These are phyloP conservation scores for Drosophila tanythrix DNA, from an alignment of 2,888 invertebrate species.

Conservation along the genomic window DNA sequence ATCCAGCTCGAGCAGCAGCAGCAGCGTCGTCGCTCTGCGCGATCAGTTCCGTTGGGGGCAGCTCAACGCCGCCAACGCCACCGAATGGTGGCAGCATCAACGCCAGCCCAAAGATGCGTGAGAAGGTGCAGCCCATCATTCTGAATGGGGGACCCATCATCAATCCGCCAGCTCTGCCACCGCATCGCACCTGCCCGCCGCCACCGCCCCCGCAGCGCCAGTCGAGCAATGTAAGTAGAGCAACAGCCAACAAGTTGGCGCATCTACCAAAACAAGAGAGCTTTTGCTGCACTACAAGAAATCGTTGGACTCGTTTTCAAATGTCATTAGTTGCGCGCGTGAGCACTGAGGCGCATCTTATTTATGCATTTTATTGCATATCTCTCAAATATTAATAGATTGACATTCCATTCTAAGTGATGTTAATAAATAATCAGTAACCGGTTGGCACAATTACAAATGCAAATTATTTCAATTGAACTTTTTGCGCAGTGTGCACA, in stretches of 20 bases:
- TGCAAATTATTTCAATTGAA: not conserved
- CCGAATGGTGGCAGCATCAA: constrained; percentile 39
- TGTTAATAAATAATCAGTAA: not conserved
- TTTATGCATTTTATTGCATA: constrained; percentile 2
- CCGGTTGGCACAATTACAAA: not conserved
- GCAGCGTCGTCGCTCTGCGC: constrained; percentile 83
- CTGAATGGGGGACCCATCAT: constrained; percentile 80
- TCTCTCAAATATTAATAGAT: not conserved
- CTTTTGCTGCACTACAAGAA: constrained; percentile 23
- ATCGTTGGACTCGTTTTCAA: not conserved
- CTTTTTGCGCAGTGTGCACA: constrained; percentile 28
- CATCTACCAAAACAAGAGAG: constrained; percentile 45
- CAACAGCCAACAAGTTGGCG: constrained; percentile 46
- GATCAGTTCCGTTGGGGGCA: constrained; percentile 83
- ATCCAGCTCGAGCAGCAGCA: constrained; percentile 77
- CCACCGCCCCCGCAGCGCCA: constrained; percentile 84
- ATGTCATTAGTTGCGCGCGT: not conserved
- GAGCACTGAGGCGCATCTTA: not conserved
- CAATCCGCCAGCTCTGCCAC: constrained; percentile 84
- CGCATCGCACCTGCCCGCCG: constrained; percentile 84
- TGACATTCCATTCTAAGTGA: not conserved
- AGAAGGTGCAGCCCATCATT: constrained; percentile 78
- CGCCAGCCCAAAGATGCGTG: constrained; percentile 71
- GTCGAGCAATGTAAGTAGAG: constrained; percentile 82
- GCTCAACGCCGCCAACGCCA: constrained; percentile 67